phyloP scores from a whole-genome alignment of 2,113 vertebrate species.

The Platichthys flesus region DNA sequence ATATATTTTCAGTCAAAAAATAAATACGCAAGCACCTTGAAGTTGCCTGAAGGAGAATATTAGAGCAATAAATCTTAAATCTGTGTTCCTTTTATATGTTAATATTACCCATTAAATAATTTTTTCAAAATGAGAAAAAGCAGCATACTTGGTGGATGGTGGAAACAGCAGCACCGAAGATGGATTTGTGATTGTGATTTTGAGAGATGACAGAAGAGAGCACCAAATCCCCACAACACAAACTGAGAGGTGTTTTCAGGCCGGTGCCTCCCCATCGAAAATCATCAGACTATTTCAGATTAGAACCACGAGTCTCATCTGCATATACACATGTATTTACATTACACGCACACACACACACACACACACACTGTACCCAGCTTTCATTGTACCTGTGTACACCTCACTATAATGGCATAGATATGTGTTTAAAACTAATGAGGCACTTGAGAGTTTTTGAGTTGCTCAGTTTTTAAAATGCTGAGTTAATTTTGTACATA shows the following conservation, averaged over 20 bases:
- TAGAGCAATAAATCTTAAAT: constrained; percentile 4
- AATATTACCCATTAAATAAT: constrained; percentile 63
- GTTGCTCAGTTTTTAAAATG: constrained; percentile 6
- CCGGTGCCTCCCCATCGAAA: constrained; percentile 15
- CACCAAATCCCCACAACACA: constrained; percentile 24
- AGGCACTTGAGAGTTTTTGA: constrained; percentile 11
- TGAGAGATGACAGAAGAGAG: constrained; percentile 13
- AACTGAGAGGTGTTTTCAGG: constrained; percentile 21
- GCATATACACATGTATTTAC: constrained; percentile 16
- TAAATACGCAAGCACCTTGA: constrained; percentile 47
- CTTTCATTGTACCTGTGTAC: constrained; percentile 2
- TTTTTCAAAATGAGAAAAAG: constrained; percentile 58
- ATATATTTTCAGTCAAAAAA: constrained; percentile 53
- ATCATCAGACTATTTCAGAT: background rate
- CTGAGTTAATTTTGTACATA: background rate
- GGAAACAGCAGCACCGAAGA: constrained; percentile 55
- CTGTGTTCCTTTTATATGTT: constrained; percentile 54
- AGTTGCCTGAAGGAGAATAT: constrained; percentile 27
- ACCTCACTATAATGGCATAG: constrained; percentile 19
- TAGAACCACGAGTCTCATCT: background rate
- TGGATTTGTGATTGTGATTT: constrained; percentile 15
- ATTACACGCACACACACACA: constrained; percentile 14
- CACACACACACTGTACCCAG: background rate
- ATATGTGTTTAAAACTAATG: constrained; percentile 23
- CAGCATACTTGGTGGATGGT: constrained; percentile 63